A percentile compares a stretch with the other conserved stretches of the same genome.
phyloP scores from a whole-genome alignment of 2,888 invertebrate species.

The Caenorhabditis wallacei region DNA sequence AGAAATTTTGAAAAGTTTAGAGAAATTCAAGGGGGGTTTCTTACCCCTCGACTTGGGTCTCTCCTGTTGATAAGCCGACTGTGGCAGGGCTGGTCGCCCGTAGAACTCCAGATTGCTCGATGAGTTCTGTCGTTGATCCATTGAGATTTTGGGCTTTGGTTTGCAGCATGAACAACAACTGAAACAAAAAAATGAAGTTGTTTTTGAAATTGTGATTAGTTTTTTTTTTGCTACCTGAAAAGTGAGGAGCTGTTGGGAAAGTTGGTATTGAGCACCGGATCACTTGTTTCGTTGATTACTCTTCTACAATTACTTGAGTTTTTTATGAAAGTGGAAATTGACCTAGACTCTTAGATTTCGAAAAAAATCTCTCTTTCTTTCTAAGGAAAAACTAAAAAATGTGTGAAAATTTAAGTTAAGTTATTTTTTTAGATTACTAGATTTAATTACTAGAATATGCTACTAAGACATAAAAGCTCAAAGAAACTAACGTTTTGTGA shows the following conservation, averaged over 20 bases:
- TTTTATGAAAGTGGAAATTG: no score
- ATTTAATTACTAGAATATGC: not conserved
- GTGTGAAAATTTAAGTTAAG: not conserved
- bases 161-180: slow-evolving; percentile 16
- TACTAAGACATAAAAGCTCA: not conserved
- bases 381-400: no score
- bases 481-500: slow-evolving; percentile 53
- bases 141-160: not conserved
- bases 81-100: slow-evolving; percentile 46
- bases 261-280: slow-evolving; percentile 28
- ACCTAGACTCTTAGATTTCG: no score
- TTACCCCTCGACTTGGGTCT: slow-evolving; percentile 23
- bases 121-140: slow-evolving; percentile 48
- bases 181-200: not conserved
- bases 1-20: not conserved
- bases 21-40: not conserved
- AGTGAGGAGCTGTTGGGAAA: slow-evolving; percentile 13
- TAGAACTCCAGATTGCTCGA: slow-evolving; percentile 63
- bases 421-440: no score
- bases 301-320: slow-evolving; percentile 37
- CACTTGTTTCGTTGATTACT: slow-evolving; percentile 44
- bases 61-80: slow-evolving; percentile 30
- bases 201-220: not conserved
- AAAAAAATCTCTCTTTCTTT: no score
- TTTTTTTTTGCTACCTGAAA: slow-evolving; percentile 11